phyloP scores from a whole-genome alignment of 2,113 vertebrate genomes.

The Malurus melanocephalus region DNA sequence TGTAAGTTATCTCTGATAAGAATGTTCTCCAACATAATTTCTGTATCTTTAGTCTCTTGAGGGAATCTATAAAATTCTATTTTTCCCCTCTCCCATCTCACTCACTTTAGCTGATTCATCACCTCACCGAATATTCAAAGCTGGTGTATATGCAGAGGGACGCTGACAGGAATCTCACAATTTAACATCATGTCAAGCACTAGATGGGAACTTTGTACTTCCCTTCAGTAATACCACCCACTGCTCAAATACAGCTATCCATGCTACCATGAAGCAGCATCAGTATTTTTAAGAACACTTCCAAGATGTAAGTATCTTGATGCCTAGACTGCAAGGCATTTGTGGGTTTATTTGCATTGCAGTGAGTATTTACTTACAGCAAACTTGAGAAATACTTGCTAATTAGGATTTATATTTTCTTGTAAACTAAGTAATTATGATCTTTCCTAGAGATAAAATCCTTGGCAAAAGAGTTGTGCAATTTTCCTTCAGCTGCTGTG shows the following conservation, averaged over 20 bases:
- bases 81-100: neutral
- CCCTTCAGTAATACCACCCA: neutral
- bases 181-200: neutral
- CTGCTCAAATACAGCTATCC: neutral
- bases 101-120: neutral
- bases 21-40: neutral
- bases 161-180: neutral
- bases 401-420: neutral
- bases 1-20: neutral
- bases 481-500: neutral
- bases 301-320: neutral
- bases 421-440: neutral
- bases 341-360: neutral
- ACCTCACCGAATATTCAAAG: fast-evolving
- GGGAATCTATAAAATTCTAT: neutral
- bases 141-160: neutral
- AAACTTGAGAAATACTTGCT: neutral
- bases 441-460: neutral
- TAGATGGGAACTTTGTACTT: neutral
- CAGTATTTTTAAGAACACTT: neutral
- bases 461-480: neutral
- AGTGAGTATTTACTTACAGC: neutral
- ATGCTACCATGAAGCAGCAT: fast-evolving
- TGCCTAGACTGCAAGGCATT: neutral
- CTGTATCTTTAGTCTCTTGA: neutral